Evolutionary conservation across 2,888 invertebrate species (phyloP).

Genomic region (Hydrotaea cyrtoneurina): DNA sequence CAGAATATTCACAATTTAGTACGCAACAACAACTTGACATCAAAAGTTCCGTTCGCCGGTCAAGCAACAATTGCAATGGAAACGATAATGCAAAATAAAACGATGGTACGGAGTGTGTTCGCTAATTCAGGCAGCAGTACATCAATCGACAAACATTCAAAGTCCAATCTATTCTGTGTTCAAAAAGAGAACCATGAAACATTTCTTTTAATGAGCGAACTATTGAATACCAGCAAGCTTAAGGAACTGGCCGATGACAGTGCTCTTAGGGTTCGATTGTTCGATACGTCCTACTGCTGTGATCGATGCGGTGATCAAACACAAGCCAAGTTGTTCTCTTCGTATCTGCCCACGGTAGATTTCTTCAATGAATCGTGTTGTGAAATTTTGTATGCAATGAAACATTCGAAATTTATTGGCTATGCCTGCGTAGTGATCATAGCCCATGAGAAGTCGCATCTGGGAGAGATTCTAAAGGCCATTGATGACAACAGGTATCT

Average conservation of each 20-base stretch:
- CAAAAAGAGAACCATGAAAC: too few species aligned
- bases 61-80: too few species aligned
- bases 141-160: too few species aligned
- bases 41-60: too few species aligned
- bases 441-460: not conserved
- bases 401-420: constrained; percentile 1
- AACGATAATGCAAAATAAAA: too few species aligned
- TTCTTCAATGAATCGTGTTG: not conserved
- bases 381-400: not conserved
- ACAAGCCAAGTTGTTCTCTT: not conserved
- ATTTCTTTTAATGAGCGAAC: not conserved
- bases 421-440: not conserved
- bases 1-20: too few species aligned
- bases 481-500: not conserved
- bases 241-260: not conserved
- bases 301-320: not conserved
- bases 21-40: too few species aligned
- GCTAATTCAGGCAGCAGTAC: too few species aligned
- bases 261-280: not conserved
- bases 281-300: not conserved
- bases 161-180: too few species aligned
- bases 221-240: not conserved
- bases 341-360: not conserved
- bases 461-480: not conserved
- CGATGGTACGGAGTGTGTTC: too few species aligned